Evolutionary conservation across 2,113 vertebrate genomes (phyloP), one percentile per base, ranked within the genome.

Genomic region (Petroica traversi): DNA sequence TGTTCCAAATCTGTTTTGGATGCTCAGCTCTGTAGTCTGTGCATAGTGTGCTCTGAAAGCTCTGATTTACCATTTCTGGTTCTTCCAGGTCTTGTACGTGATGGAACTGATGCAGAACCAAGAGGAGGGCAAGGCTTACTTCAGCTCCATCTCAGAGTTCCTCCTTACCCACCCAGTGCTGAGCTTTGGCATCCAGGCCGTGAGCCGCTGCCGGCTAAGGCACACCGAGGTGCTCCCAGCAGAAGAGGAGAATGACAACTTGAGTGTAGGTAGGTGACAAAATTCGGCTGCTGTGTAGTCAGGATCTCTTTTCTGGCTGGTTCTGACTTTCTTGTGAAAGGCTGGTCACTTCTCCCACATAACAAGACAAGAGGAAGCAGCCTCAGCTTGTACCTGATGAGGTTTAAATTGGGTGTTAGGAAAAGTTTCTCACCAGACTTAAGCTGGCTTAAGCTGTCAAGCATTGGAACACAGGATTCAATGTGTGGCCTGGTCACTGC

Each of bases 111-210:
- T 98, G 36, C 99, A 99, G 98, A 99, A 99, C 94, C 98, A 99
- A 95, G 99, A 99, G 33, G 99, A 99, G 25, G 99, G 99, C 40
- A 98, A 98, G 38, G 99, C 99, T 51, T 98, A 97, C 78, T 99
- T 99, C 96, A 99, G 98, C n/a, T 99, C 99, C 3, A 98, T 99
- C 91, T 99, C 99, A 0, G 99, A 99, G 97, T 99, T 99, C 97
- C 97, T 99, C 82, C 98, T 99, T 29, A 99, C 99, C n/a, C 99
- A 99, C 89, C 99, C 99, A 0, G 99, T 99, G 48, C 98, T 99
- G 17, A 99, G 99, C 97, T 99, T 99, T 8, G 99, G 99, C 29
- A 99, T 99, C 62, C 98, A 99, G 88, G 99, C 99, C 14, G 99
- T 99, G 67, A 98, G 98, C 63, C 98, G 98, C 69, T 98, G 99